Conservation (phyloP, 2,888 invertebrate species). For the Lasius platythorax region DNA sequence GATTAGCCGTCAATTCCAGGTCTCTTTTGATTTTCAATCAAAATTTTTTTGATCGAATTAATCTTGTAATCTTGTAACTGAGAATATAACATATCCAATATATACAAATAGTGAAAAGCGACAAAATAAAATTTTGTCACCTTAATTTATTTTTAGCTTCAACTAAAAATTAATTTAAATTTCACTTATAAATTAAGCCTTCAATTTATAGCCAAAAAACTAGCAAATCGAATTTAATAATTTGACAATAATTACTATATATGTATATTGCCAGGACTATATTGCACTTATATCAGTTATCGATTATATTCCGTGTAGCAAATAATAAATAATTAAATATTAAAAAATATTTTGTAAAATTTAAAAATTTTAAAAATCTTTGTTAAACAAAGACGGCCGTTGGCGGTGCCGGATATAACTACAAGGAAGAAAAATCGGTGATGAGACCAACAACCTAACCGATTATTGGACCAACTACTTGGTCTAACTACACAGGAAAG, state of each 20-base stretch:
- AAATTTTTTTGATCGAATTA: constrained; percentile 7
- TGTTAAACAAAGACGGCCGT: not conserved
- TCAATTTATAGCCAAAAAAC: not conserved
- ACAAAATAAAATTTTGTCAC: not conserved
- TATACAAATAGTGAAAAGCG: no score
- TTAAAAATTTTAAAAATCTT: not conserved
- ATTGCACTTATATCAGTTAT: not conserved
- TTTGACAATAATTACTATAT: not conserved
- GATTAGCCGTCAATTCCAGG: constrained; percentile 4
- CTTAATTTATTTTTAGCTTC: not conserved
- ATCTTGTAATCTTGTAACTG: not conserved
- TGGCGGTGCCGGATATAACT: constrained; percentile 31
- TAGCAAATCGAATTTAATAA: not conserved
- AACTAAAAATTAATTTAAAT: constrained; percentile 7
- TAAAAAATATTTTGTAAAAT: no score
- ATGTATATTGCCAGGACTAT: not conserved
- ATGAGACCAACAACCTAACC: constrained; percentile 26
- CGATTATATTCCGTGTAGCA: not conserved
- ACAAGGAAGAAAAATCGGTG: constrained; percentile 51
- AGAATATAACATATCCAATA: no score
- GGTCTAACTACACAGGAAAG: constrained; percentile 58
- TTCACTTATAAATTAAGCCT: not conserved
- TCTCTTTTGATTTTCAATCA: not conserved
- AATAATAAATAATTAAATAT: not conserved
- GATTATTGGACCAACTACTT: constrained; percentile 59